Conservation (phyloP, 2,888 invertebrate genomes). For the Coelopa pilipes region DNA sequence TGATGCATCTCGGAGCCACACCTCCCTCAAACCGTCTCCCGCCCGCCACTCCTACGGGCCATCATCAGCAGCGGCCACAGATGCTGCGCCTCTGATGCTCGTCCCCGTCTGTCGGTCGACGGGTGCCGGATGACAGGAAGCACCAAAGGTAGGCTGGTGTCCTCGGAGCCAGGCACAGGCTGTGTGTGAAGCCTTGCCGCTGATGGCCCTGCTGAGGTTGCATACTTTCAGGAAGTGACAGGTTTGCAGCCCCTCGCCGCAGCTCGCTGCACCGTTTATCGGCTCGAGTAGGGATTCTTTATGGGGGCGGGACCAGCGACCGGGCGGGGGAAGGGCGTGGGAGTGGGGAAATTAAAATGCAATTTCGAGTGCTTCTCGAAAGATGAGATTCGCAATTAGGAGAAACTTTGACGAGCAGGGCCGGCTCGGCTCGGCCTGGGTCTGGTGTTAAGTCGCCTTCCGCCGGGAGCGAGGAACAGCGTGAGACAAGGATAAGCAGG, state of each 20-base stretch:
- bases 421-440: no score
- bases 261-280: background rate
- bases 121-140: background rate
- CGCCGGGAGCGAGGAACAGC: no score
- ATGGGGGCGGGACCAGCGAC: background rate
- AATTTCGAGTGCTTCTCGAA: conserved; percentile 24
- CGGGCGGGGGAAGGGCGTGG: background rate
- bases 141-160: background rate
- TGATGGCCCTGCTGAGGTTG: conserved; percentile 2
- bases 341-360: conserved; percentile 14
- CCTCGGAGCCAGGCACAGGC: background rate
- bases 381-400: conserved; percentile 28
- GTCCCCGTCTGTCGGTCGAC: no score
- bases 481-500: no score
- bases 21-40: no score
- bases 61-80: background rate
- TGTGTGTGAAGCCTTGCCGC: background rate
- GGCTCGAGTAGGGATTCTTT: no score
- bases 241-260: background rate
- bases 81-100: no score
- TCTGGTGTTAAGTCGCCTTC: no score
- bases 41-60: background rate
- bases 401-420: conserved; percentile 1
- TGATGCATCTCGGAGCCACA: background rate
- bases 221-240: conserved; percentile 25